Evolutionary conservation across 1,140 invertebrate genomes (phyloP).

Genomic region (Trichonephila inaurata): DNA sequence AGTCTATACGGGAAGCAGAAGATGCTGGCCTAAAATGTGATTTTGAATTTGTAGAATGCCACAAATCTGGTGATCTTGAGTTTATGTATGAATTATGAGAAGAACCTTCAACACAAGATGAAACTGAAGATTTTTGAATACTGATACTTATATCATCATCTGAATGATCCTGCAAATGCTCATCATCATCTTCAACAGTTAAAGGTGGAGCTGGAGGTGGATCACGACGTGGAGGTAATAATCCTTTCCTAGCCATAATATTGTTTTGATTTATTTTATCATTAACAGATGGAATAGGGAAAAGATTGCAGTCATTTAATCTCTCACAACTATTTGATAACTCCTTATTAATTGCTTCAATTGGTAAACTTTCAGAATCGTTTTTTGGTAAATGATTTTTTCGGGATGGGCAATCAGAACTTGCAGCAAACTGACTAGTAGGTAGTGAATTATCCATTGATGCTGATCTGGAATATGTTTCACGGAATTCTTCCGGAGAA

Average conservation of each 20-base stretch:
- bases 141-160: conserved; percentile 68
- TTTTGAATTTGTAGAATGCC: conserved; percentile 66
- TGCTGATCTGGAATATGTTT: conserved; percentile 77
- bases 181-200: conserved; percentile 62
- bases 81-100: conserved; percentile 54
- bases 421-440: conserved; percentile 62
- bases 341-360: conserved; percentile 20
- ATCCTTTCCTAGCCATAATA: background rate
- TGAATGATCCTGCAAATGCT: conserved; percentile 63
- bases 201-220: conserved; percentile 76
- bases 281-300: background rate
- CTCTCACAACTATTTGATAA: conserved; percentile 8
- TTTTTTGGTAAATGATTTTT: conserved; percentile 62
- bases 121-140: conserved; percentile 69
- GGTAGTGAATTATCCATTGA: conserved; percentile 25
- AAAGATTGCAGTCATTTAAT: background rate
- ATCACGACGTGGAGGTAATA: conserved; percentile 63
- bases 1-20: conserved; percentile 79
- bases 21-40: conserved; percentile 79
- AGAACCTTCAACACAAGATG: conserved; percentile 55
- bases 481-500: conserved; percentile 78
- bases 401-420: conserved; percentile 27
- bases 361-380: conserved; percentile 46
- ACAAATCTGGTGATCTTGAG: conserved; percentile 63
- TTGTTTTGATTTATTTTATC: conserved; percentile 38